Evolutionary conservation across 2,113 vertebrate genomes (phyloP).

Genomic region (Martes martes): DNA sequence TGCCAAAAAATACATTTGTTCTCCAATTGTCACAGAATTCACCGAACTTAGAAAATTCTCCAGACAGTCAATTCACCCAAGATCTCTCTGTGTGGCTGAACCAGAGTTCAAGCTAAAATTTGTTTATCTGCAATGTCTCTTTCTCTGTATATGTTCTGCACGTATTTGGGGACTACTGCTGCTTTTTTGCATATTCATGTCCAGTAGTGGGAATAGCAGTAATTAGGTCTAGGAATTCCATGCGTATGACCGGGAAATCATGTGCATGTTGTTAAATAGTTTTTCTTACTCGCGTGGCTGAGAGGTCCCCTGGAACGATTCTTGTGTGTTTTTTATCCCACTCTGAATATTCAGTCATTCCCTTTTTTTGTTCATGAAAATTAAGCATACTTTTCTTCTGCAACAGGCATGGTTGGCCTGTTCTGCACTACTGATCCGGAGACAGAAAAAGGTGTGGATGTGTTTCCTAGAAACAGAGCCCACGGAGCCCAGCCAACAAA

Average conservation of each 20-base stretch:
- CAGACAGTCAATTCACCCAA: not conserved
- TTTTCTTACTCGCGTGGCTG: too few relatives aligned
- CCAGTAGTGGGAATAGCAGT: not conserved
- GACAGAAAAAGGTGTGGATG: not conserved
- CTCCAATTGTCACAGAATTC: slow-evolving; percentile 3
- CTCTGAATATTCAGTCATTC: not conserved
- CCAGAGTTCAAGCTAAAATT: not conserved
- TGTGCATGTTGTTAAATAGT: not conserved
- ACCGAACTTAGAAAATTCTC: not conserved
- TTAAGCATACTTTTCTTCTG: not conserved
- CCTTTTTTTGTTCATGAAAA: not conserved
- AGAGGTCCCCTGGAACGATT: not conserved
- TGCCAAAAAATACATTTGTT: slow-evolving; percentile 46
- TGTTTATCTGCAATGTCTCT: not conserved
- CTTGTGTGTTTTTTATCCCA: not conserved
- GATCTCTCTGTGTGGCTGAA: not conserved
- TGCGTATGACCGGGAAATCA: not conserved
- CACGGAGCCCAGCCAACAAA: not conserved
- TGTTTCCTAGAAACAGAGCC: not conserved
- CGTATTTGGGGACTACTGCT: not conserved
- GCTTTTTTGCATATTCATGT: not conserved
- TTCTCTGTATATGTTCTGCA: not conserved
- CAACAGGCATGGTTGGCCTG: not conserved
- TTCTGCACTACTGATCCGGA: not conserved
- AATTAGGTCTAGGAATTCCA: not conserved